Conservation (phyloP, 2,797 vertebrate species). For the Sitta carolinensis region DNA sequence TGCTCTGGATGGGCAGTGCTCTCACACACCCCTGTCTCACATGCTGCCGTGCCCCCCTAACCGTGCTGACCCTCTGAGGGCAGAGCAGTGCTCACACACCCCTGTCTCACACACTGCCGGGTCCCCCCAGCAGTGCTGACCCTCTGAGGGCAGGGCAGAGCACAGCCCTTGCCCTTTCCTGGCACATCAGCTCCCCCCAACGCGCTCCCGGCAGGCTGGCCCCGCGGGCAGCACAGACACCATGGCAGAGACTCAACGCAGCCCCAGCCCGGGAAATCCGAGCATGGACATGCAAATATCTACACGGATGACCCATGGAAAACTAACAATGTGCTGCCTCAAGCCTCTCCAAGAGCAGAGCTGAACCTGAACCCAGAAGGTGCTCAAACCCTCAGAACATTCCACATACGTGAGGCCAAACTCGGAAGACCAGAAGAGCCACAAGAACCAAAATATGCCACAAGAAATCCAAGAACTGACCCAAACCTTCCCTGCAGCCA, state of each 20-base stretch:
- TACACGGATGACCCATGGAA: fast-evolving
- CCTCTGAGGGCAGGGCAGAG: not conserved
- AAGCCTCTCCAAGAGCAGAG: not conserved
- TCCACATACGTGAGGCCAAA: fast-evolving
- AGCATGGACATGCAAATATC: fast-evolving
- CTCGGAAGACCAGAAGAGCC: not conserved
- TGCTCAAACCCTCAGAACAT: fast-evolving
- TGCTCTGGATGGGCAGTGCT: too few relatives aligned
- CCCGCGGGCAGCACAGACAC: not conserved
- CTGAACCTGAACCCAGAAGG: not conserved
- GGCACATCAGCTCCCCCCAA: constrained; percentile 11
- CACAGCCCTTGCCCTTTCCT: not conserved
- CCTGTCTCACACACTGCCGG: fast-evolving
- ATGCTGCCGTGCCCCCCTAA: too few relatives aligned
- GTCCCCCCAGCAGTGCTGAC: not conserved
- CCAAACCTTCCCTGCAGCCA: not conserved
- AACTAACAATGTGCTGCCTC: fast-evolving
- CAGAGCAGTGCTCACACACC: not conserved
- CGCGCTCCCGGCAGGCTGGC: not conserved
- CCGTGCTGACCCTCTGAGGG: too few relatives aligned
- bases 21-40: too few relatives aligned
- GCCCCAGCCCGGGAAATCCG: fast-evolving
- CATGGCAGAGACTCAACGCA: fast-evolving
- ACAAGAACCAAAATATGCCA: fast-evolving
- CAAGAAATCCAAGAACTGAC: not conserved